Evolutionary conservation across 2,888 invertebrate species (phyloP), one percentile per base, ranked within the genome.

Genomic region (Cryptophagus acutangulus): DNA sequence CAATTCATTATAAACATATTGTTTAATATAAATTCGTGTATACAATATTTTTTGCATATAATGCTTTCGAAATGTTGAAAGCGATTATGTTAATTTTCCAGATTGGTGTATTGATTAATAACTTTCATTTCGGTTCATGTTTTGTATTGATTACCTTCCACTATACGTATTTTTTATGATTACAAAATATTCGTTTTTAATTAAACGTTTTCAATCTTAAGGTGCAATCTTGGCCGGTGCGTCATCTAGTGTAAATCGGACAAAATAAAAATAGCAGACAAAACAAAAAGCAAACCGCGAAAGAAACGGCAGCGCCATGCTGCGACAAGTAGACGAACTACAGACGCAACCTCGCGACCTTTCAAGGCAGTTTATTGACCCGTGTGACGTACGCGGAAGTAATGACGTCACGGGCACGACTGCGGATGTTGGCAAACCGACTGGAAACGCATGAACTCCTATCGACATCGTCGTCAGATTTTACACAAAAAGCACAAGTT

Each of bases 311-410:
- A 59, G 58, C 64, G 61, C 62, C 63, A 42, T 49, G 41, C 42
- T 39, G 52, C 56, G 62, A 50, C 41, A 51, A 48, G 58, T 63
- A 64, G 64, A 52, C 44, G 51, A 63, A 66, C 55, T 52, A 48
- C 41, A 42, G 33, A 50, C 47, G 41, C 52, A 54, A 57, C 56
- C 56, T 55, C 54, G 51, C 62, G 69, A 68, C 69, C 70, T 69
- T 70, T 67, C 70, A 70, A 70, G 70, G 70, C 65, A 63, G 70
- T 70, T 70, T 70, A 69, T 69, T 70, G 69, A 69, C 66, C 70
- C 54, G 59, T 30, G 57, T 68, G 69, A 67, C 68, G 68, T 67
- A 65, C 51, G 49, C 67, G 67, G 66, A 69, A 68, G 60, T 51
- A 26, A 46, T 62, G 64, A 68, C 67, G 68, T 68, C 65, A 67